These are phyloP conservation scores for Calyptomena viridis DNA, from an alignment of 2,113 vertebrate species.

Conservation along the genomic window DNA sequence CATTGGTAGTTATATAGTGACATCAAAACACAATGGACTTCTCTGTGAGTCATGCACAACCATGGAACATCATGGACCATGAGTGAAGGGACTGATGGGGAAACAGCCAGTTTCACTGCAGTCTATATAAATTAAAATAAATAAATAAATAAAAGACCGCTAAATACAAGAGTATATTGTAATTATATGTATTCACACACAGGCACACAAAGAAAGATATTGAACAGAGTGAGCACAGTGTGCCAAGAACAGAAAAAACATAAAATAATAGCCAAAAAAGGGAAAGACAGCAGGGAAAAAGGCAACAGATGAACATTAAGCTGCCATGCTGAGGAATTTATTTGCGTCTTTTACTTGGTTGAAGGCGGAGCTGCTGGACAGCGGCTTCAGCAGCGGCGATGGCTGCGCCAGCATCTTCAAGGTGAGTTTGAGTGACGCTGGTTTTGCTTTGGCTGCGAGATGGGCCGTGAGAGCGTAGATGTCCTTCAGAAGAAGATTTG, in stretches of 20 bases:
- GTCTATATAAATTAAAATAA: constrained; percentile 65
- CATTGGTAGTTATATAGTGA: constrained; percentile 28
- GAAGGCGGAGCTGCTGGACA: constrained; percentile 94
- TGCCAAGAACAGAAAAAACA: constrained; percentile 70
- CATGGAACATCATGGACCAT: constrained; percentile 53
- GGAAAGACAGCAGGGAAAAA: constrained; percentile 77
- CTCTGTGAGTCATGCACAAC: constrained; percentile 59
- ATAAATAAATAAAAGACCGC: constrained; percentile 51
- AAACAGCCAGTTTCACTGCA: constrained; percentile 86
- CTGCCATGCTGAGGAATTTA: constrained; percentile 91
- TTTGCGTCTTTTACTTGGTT: constrained; percentile 99
- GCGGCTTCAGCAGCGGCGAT: constrained; percentile 97
- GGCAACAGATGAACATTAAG: constrained; percentile 90
- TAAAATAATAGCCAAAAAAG: constrained; percentile 55
- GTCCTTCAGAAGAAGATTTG: constrained; percentile 97
- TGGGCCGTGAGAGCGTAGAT: constrained; percentile 94
- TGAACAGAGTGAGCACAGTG: constrained; percentile 78
- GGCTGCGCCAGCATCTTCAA: constrained; percentile 95
- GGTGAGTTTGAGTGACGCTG: constrained; percentile 96
- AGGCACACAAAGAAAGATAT: constrained; percentile 73
- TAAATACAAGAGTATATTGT: constrained; percentile 70
- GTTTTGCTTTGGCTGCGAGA: constrained; percentile 99
- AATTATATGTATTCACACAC: constrained; percentile 74
- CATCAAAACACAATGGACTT: constrained; percentile 53
- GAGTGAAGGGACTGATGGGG: constrained; percentile 68